phyloP scores from a whole-genome alignment of 2,797 vertebrate species.

The Aselliscus stoliczkanus region DNA sequence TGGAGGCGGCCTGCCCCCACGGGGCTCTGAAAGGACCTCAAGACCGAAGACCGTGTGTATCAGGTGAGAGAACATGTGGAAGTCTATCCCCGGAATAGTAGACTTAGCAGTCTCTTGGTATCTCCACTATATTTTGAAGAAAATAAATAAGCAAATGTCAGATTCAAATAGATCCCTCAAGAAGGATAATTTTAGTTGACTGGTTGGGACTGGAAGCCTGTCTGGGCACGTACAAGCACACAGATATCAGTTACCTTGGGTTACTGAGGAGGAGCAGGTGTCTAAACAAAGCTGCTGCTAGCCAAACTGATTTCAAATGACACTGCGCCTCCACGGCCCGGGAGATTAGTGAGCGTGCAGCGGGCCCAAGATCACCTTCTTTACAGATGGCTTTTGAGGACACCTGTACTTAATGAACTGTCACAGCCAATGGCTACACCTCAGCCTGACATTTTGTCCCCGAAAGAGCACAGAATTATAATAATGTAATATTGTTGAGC shows the following conservation, averaged over 20 bases:
- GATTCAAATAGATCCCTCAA: conserved; percentile 82
- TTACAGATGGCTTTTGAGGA: conserved; percentile 49
- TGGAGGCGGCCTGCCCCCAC: accelerated
- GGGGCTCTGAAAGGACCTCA: not conserved
- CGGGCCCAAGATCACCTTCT: not conserved
- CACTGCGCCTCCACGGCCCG: not conserved
- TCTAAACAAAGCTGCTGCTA: conserved; percentile 86
- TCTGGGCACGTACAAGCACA: conserved; percentile 81
- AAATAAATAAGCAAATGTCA: conserved; percentile 63
- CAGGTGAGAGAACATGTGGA: not conserved
- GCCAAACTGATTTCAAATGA: conserved; percentile 76
- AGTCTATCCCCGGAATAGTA: not conserved
- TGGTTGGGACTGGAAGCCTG: conserved; percentile 83
- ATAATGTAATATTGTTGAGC: not conserved
- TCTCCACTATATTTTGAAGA: conserved; percentile 45
- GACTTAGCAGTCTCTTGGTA: not conserved
- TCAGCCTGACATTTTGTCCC: not conserved
- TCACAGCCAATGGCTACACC: conserved; percentile 8
- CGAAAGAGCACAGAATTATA: not conserved
- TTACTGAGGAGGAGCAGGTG: conserved; percentile 88
- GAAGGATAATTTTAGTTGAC: conserved; percentile 89
- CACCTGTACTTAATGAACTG: not conserved
- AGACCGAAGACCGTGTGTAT: not conserved
- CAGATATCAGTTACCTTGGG: conserved; percentile 88
- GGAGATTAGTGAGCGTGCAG: not conserved